A percentile compares a stretch with the other conserved stretches of the same genome.
Conservation (phyloP, 1,140 invertebrate genomes). For the Danaus plexippus region DNA sequence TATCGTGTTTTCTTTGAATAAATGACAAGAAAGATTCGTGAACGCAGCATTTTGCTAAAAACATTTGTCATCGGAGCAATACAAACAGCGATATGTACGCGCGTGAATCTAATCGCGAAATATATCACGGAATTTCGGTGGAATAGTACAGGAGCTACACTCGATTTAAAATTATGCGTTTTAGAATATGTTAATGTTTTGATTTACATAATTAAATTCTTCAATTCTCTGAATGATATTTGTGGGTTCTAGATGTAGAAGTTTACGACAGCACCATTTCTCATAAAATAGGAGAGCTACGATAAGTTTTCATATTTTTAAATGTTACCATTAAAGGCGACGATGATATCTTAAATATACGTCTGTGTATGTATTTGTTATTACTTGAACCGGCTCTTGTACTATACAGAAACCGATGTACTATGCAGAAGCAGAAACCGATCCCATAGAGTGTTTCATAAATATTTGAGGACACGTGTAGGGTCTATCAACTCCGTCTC, state of each 20-base stretch:
- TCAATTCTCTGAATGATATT: too few species aligned
- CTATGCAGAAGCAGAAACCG: conserved; percentile 7
- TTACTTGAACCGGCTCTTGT: background rate
- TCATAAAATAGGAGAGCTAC: too few species aligned
- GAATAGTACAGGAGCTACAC: background rate
- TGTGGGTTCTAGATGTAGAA: too few species aligned
- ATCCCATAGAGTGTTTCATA: conserved; percentile 21
- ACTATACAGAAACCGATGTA: background rate
- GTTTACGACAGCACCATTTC: too few species aligned
- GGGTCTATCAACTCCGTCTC: conserved; percentile 10
- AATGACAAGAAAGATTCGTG: too few species aligned
- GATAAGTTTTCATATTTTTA: too few species aligned
- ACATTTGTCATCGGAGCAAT: conserved; percentile 17
- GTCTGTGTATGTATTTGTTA: background rate
- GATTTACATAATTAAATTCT: too few species aligned
- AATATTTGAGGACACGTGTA: conserved; percentile 21
- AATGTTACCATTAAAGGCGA: background rate
- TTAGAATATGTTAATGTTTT: too few species aligned
- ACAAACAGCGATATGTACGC: conserved; percentile 11
- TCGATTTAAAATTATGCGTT: too few species aligned
- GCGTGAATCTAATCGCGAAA: conserved; percentile 13
- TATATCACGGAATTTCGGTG: conserved; percentile 10
- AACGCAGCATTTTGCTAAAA: background rate
- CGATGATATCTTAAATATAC: background rate
- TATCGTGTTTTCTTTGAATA: too few species aligned